Conservation (phyloP, 2,113 vertebrate genomes). For the Galemys pyrenaicus region DNA sequence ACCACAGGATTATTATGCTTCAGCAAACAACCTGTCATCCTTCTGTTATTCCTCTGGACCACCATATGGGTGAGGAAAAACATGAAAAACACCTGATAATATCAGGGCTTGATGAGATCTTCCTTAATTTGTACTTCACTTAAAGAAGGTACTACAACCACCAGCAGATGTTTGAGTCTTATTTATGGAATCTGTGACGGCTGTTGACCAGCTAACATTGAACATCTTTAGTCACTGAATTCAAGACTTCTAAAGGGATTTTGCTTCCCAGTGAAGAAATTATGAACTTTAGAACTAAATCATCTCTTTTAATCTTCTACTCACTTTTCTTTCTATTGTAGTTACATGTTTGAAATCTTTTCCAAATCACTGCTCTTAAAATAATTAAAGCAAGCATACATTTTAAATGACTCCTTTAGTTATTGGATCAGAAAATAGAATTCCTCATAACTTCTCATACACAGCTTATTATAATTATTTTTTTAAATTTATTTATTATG, state of each 20-base stretch:
- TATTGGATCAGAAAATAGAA: not conserved
- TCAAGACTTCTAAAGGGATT: not conserved
- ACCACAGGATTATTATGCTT: not conserved
- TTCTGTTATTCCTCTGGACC: not conserved
- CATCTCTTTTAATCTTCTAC: not conserved
- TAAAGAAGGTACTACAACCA: not conserved
- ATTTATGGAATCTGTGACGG: not conserved
- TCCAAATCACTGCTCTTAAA: not conserved
- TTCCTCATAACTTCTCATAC: not conserved
- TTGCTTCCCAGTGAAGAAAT: not conserved
- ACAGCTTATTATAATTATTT: not conserved
- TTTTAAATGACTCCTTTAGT: not conserved
- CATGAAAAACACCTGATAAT: not conserved
- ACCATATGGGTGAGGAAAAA: not conserved
- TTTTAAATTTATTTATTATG: too few relatives aligned
- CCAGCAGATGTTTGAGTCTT: not conserved
- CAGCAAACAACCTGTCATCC: not conserved
- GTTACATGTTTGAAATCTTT: not conserved
- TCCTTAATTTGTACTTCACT: not conserved
- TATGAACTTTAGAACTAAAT: not conserved
- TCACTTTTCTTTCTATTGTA: not conserved
- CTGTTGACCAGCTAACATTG: not conserved
- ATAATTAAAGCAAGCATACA: not conserved
- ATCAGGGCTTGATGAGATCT: not conserved
- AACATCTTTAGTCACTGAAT: not conserved